Base-by-base conservation (phyloP, 2,113 vertebrate genomes). In the Aviceda subcristata region DNA sequence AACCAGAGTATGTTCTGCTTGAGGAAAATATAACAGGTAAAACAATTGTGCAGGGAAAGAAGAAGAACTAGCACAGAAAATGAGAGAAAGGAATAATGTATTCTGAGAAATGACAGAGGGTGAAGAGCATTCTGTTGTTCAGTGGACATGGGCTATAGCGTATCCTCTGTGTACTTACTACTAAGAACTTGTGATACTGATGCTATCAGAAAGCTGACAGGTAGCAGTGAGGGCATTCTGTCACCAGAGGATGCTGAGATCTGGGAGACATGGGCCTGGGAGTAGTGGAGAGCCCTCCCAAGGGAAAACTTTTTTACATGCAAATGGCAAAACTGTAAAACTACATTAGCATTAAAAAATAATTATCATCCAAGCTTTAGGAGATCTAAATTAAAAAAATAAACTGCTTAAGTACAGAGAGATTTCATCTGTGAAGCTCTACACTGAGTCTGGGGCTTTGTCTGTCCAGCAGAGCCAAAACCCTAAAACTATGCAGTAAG, bases 121-220 rank as follows among this genome's bases (percentile, higher is more conserved):
- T 64, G 84, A 96, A 96, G 22, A 66, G 9, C 22, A 88, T 0
- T 86, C 27, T 68, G 48, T 2, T 60, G 56, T 72, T 16, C 67
- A 72, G 68, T 43, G 87, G 51, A 14, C 69, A 80, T 4, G 34
- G 64, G 48, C 50, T 91, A 56, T 27, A 81, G 46, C 51, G 67
- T 88, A 66, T 38, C 60, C 74, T 93, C 86, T 55, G 62, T 41
- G 64, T 13, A 64, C 20, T 68, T 39, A 45, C 24, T 93, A 53
- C 22, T 41, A 78, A 48, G 13, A 90, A 57, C 38, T 88, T 68
- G 90, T 94, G 56, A 94, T 90, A 72, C 22, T 93, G 74, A 91
- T 94, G 84, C 29, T 82, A 74, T 36, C 64, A 73, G 90, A 95
- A 92, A 85, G 60, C 55, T 94, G 62, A 93, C 66, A 91, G 72